Evolutionary conservation across 2,888 invertebrate species (phyloP), one percentile per base, ranked within the genome.

Genomic region (Caenorhabditis uteleia): DNA sequence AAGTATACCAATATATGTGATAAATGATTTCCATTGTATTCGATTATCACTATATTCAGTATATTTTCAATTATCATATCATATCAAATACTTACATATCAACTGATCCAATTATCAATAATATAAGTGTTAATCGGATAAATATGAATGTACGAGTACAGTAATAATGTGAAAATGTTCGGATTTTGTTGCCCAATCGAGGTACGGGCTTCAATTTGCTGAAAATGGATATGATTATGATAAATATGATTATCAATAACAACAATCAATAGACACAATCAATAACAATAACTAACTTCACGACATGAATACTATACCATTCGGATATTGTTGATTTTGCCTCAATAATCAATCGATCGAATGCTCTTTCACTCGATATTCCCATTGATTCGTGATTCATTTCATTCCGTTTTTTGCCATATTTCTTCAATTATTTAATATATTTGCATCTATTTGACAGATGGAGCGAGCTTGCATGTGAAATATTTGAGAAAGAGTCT

Each of bases 271-370:
- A 10, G 14, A 42, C 7, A n/a, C n/a, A n/a, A n/a, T n/a, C n/a
- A n/a, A n/a, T n/a, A n/a, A 46, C 33, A 46, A 33, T 8, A 25
- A 49, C 49, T 16, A 62, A 64, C 64, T 64, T 64, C 27, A 64
- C 64, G 38, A 64, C 57, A 54, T 64, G 38, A 1, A 64, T 25
- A 64, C 57, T 57, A 54, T 64, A 64, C 65, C 65, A 65, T 59
- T 66, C 66, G 40, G 51, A 51, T 16, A 66, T 59, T 8, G 53
- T 38, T 6, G 59, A 42, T 45, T 56, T 56, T 1, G 60, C 51
- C 27, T 66, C 66, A 18, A 48, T 43, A 40, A 66, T 48, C 5
- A 66, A 50, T 20, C 51, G 46, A 12, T 56, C 49, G 27, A 66
- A 66, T 1, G 66, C 66, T n/a, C 29, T 14, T 3, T 36, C 39